Conservation (phyloP, 2,113 vertebrate species). For the Campylorhamphus procurvoides region DNA sequence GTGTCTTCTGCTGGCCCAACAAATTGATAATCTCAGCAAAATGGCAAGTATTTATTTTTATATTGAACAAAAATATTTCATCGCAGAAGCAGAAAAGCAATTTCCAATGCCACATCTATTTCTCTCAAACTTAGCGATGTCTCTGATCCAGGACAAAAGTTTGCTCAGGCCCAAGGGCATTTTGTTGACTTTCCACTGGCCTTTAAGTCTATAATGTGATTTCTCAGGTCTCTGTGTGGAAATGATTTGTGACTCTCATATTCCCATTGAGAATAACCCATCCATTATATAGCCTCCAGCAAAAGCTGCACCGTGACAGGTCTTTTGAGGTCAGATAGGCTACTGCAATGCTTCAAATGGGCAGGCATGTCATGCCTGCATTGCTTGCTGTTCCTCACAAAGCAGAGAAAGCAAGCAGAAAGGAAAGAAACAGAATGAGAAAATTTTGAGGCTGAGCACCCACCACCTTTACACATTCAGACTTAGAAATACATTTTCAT, state of each 20-base stretch:
- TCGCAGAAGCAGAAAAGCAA: neutral
- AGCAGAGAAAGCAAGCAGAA: neutral
- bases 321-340: slow-evolving; percentile 14
- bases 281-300: slow-evolving; percentile 8
- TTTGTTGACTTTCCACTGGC: neutral
- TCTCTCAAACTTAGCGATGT: neutral
- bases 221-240: neutral
- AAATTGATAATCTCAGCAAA: neutral
- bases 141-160: neutral
- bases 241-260: slow-evolving; percentile 12
- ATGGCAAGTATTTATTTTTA: neutral
- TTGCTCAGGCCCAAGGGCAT: neutral
- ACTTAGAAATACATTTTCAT: neutral
- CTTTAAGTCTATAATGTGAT: neutral
- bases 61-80: neutral
- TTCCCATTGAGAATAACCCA: slow-evolving; percentile 12
- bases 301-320: neutral
- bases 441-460: neutral
- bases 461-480: neutral
- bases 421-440: neutral
- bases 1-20: neutral
- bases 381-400: neutral
- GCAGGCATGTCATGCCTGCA: neutral
- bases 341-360: neutral
- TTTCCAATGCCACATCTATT: neutral